Percentiles rank a stretch among this genome's conserved stretches.
phyloP scores from a whole-genome alignment of 2,797 vertebrate genomes.

The Novumbra hubbsi region DNA sequence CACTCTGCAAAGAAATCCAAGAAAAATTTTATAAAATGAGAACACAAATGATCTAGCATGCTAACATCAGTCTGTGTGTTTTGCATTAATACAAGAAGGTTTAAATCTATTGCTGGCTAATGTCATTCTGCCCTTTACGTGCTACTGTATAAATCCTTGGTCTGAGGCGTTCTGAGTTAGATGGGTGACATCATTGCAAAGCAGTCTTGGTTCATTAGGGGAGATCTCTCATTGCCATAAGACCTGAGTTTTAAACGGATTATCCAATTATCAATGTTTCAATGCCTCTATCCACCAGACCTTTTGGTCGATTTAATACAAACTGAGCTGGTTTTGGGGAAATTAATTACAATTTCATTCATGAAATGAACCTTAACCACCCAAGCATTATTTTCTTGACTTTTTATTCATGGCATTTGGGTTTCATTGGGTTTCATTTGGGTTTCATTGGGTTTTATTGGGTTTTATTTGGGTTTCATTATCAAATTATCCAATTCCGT shows the following conservation, averaged over 20 bases:
- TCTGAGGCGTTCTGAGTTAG: not conserved
- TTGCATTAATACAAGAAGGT: not conserved
- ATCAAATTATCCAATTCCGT: no score
- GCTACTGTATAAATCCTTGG: conserved; percentile 13
- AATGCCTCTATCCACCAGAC: conserved; percentile 14
- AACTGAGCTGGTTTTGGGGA: conserved; percentile 29
- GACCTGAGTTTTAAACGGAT: conserved; percentile 40
- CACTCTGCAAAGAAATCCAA: conserved; percentile 16
- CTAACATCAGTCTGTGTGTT: not conserved
- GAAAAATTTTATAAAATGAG: not conserved
- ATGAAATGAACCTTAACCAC: conserved; percentile 37
- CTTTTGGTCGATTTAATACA: conserved; percentile 6
- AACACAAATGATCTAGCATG: conserved; percentile 17
- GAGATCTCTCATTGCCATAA: conserved; percentile 13
- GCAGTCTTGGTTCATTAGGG: not conserved
- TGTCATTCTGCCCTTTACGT: conserved; percentile 5
- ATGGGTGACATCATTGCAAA: conserved; percentile 19
- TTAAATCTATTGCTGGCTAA: not conserved
- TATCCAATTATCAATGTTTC: conserved; percentile 49
- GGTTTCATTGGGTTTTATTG: no score
- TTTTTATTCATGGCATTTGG: not conserved
- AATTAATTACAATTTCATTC: conserved; percentile 45
- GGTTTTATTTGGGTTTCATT: no score
- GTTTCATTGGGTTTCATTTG: conserved; percentile 29
- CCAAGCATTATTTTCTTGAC: conserved; percentile 25